Percentiles rank a stretch among this genome's conserved stretches.
These are phyloP conservation scores for Galaxias olidus DNA, from an alignment of 2,797 vertebrate genomes.

Conservation along the genomic window DNA sequence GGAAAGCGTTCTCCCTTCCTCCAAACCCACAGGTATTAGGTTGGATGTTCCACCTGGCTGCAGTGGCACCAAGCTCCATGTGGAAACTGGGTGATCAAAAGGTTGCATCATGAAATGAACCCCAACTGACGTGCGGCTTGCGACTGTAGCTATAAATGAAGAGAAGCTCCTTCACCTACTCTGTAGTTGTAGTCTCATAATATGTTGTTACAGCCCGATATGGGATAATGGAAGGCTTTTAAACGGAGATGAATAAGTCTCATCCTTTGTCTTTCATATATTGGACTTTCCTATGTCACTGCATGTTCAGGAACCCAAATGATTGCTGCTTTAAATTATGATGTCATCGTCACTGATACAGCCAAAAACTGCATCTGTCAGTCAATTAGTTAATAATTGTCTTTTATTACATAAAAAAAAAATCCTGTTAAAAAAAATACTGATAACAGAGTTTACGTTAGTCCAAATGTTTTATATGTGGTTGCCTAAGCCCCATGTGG, in stretches of 20 bases:
- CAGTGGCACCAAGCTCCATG: slow-evolving; percentile 26
- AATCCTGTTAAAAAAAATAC: slow-evolving; percentile 1
- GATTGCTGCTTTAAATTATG: slow-evolving; percentile 6
- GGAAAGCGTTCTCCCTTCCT: slow-evolving; percentile 57
- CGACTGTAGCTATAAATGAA: slow-evolving; percentile 31
- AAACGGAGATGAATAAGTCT: slow-evolving; percentile 22
- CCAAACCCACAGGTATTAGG: slow-evolving; percentile 64
- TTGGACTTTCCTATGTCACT: slow-evolving; percentile 14
- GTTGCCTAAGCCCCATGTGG: slow-evolving; percentile 32
- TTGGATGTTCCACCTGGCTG: slow-evolving; percentile 54
- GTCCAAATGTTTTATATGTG: slow-evolving; percentile 32
- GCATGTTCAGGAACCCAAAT: slow-evolving; percentile 15
- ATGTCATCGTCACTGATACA: no score
- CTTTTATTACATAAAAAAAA: slow-evolving; percentile 6
- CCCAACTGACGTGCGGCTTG: slow-evolving; percentile 33
- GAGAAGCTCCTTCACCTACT: slow-evolving; percentile 12
- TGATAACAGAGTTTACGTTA: neutral
- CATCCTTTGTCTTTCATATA: slow-evolving; percentile 22
- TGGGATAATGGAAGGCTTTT: slow-evolving; percentile 13
- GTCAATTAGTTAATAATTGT: no score
- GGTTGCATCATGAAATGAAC: slow-evolving; percentile 51
- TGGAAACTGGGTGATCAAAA: slow-evolving; percentile 34
- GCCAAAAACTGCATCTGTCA: no score
- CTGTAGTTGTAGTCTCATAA: slow-evolving; percentile 14
- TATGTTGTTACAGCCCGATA: slow-evolving; percentile 15